Evolutionary conservation across 2,113 vertebrate species (phyloP).

Genomic region (Salminus brasiliensis): DNA sequence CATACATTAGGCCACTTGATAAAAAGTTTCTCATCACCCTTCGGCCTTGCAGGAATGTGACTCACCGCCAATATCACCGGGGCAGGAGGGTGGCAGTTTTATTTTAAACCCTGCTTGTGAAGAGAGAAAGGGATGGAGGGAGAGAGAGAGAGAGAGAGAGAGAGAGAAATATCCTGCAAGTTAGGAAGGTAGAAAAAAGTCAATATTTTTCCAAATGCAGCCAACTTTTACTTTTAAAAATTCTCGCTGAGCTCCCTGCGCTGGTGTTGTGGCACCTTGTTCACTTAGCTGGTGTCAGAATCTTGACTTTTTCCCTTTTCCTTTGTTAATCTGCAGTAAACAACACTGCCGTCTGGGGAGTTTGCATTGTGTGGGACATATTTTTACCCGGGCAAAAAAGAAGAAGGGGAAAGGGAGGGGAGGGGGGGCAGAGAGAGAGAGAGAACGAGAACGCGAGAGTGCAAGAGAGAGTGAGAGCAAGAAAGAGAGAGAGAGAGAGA

Average conservation of each 20-base stretch:
- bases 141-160: slow-evolving; percentile 31
- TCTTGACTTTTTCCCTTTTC: slow-evolving; percentile 72
- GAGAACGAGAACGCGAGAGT: slow-evolving; percentile 22
- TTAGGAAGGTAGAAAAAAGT: slow-evolving; percentile 38
- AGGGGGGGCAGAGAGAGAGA: slow-evolving; percentile 4
- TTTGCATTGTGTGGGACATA: slow-evolving; percentile 69
- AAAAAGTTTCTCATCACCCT: slow-evolving; percentile 40
- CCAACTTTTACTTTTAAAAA: slow-evolving; percentile 62
- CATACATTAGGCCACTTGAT: slow-evolving; percentile 25
- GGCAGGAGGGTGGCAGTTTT: slow-evolving; percentile 36
- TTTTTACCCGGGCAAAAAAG: slow-evolving; percentile 68
- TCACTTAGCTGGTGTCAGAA: slow-evolving; percentile 74
- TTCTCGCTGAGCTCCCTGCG: slow-evolving; percentile 58
- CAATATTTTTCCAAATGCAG: slow-evolving; percentile 46
- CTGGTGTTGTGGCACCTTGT: slow-evolving; percentile 67
- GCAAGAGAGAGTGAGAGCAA: slow-evolving; percentile 47
- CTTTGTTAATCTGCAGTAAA: slow-evolving; percentile 83
- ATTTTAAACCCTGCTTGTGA: slow-evolving; percentile 42
- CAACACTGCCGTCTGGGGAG: slow-evolving; percentile 79
- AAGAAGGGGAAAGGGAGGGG: neutral
- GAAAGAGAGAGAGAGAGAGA: neutral
- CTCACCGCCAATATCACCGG: slow-evolving; percentile 24
- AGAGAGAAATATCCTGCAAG: slow-evolving; percentile 8
- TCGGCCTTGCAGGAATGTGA: slow-evolving; percentile 30
- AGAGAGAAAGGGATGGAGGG: slow-evolving; percentile 2